Conservation (phyloP, 1,140 invertebrate species). For the Drosophila ambigua region DNA sequence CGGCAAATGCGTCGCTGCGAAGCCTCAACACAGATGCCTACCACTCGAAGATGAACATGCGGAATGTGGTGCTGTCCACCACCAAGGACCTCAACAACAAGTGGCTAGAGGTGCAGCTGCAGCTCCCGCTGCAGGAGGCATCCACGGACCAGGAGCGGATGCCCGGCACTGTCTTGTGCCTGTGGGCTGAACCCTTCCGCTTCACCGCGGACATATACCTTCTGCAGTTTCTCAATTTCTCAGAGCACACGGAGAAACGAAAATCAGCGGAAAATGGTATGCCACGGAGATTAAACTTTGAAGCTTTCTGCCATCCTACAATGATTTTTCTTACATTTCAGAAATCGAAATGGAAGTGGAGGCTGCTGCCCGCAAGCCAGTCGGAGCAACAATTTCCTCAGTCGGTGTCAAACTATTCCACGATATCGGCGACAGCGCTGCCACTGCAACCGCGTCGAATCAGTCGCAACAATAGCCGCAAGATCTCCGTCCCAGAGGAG, state of each 20-base stretch:
- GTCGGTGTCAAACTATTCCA: slow-evolving; percentile 50
- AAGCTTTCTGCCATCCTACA: not conserved
- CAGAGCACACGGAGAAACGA: slow-evolving; percentile 1
- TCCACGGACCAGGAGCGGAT: not conserved
- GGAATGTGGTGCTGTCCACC: slow-evolving; percentile 62
- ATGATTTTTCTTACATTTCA: not conserved
- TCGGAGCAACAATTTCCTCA: slow-evolving; percentile 25
- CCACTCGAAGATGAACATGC: slow-evolving; percentile 62
- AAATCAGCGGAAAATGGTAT: slow-evolving; percentile 41
- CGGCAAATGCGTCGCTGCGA: slow-evolving; percentile 40
- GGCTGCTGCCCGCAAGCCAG: slow-evolving; percentile 1
- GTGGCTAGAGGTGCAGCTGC: slow-evolving; percentile 69
- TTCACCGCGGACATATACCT: slow-evolving; percentile 59
- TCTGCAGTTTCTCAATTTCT: slow-evolving; percentile 68
- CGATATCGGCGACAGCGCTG: slow-evolving; percentile 24
- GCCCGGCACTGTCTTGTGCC: slow-evolving; percentile 49
- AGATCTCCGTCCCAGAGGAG: slow-evolving; percentile 69
- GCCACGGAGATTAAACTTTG: not conserved
- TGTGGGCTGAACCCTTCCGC: slow-evolving; percentile 69
- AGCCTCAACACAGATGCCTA: slow-evolving; percentile 59
- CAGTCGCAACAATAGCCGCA: slow-evolving; percentile 44
- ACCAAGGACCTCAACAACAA: slow-evolving; percentile 52
- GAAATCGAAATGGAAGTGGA: slow-evolving; percentile 39
- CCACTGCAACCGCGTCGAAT: slow-evolving; percentile 40
- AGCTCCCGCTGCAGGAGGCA: slow-evolving; percentile 36